Percentiles rank a stretch among this genome's conserved stretches.
phyloP scores from a whole-genome alignment of 2,113 vertebrate genomes.

The Colaptes auratus region DNA sequence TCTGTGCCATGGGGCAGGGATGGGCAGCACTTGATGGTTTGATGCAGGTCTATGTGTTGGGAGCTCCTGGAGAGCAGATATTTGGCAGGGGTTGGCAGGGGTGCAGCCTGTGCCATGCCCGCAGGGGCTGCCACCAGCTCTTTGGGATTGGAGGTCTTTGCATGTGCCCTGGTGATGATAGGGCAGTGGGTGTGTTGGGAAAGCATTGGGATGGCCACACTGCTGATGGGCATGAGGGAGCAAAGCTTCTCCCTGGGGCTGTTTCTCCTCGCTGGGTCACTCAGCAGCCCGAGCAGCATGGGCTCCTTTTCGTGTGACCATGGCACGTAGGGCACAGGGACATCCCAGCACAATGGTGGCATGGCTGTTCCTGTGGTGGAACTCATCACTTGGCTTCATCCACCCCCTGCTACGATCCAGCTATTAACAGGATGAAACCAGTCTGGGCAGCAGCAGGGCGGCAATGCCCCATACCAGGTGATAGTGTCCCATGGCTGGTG shows the following conservation, averaged over 20 bases:
- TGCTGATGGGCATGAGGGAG: neutral
- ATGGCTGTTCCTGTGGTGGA: fast-evolving
- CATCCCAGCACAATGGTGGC: fast-evolving
- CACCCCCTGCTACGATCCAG: fast-evolving
- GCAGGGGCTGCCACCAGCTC: fast-evolving
- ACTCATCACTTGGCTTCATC: neutral
- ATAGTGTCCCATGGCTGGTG: neutral
- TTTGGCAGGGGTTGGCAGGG: fast-evolving
- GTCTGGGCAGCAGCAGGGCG: neutral
- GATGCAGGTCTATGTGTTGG: neutral
- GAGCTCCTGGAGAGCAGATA: neutral
- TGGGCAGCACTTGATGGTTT: fast-evolving
- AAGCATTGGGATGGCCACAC: fast-evolving
- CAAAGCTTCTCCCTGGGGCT: fast-evolving
- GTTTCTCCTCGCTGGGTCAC: fast-evolving
- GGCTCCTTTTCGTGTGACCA: neutral
- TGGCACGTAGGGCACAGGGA: neutral
- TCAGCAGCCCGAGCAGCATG: fast-evolving
- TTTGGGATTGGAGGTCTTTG: neutral
- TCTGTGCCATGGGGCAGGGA: neutral
- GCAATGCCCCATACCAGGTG: neutral
- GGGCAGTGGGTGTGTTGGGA: neutral
- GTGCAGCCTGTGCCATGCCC: neutral
- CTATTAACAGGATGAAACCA: fast-evolving
- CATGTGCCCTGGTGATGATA: fast-evolving